Conservation (phyloP, 1,140 invertebrate genomes). For the Acyrthosiphon pisum region DNA sequence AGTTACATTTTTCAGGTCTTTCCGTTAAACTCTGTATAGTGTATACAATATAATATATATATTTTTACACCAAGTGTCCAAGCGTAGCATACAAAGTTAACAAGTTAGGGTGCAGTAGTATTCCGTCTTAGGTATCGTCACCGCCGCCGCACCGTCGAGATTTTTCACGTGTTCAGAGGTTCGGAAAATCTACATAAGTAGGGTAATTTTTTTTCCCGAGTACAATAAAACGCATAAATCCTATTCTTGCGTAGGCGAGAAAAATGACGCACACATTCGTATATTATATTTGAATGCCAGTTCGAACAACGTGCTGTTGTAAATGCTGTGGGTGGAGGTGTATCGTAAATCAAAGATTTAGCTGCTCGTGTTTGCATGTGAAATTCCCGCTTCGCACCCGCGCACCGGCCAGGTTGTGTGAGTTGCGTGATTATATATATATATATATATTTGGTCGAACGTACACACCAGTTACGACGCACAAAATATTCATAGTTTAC, state of each 20-base stretch:
- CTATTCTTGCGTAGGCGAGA: neutral
- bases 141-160: neutral
- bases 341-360: slow-evolving; percentile 28
- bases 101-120: neutral
- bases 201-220: neutral
- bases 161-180: neutral
- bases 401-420: neutral
- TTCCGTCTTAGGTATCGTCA: neutral
- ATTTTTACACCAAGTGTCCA: neutral
- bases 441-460: neutral
- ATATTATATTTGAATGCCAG: neutral
- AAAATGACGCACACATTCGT: neutral
- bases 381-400: neutral
- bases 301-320: neutral
- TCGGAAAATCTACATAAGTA: neutral
- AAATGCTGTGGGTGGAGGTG: neutral
- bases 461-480: neutral
- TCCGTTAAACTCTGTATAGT: too few relatives aligned
- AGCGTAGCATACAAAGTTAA: neutral
- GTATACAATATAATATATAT: neutral
- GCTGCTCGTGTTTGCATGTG: neutral
- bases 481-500: neutral
- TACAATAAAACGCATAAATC: neutral
- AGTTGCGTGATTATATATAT: neutral
- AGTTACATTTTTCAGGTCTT: too few relatives aligned